phyloP scores from a whole-genome alignment of 2,797 vertebrate species.

The Odontamblyopus rebecca region DNA sequence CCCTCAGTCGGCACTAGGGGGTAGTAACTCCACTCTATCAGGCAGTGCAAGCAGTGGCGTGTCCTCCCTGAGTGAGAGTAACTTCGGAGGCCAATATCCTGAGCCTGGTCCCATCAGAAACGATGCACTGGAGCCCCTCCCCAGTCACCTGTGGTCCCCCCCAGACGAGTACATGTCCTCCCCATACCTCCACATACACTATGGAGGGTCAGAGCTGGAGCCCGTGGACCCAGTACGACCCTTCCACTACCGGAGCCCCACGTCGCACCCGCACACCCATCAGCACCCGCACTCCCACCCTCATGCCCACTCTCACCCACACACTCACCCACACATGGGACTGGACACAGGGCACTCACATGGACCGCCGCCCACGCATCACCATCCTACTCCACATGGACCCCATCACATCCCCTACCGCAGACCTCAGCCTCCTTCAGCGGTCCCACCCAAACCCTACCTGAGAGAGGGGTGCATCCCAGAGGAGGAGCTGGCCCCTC shows the following conservation, averaged over 20 bases:
- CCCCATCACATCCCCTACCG: constrained; percentile 84
- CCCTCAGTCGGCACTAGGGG: constrained; percentile 95
- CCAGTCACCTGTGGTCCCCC: constrained; percentile 94
- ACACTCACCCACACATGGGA: constrained; percentile 67
- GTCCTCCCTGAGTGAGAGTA: constrained; percentile 96
- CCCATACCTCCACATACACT: constrained; percentile 94
- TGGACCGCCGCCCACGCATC: constrained; percentile 54
- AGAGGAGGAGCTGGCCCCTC: constrained; percentile 85
- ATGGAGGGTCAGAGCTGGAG: constrained; percentile 92
- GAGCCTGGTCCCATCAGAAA: constrained; percentile 90
- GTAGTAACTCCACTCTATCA: constrained; percentile 97
- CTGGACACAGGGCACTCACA: constrained; percentile 78
- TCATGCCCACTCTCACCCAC: constrained; percentile 59
- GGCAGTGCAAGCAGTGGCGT: constrained; percentile 98
- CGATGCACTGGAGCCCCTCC: constrained; percentile 87
- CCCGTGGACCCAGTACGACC: constrained; percentile 84
- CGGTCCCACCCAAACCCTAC: constrained; percentile 93
- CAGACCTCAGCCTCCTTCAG: constrained; percentile 87
- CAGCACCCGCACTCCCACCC: constrained; percentile 58
- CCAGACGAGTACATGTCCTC: constrained; percentile 90
- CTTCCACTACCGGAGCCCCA: constrained; percentile 76
- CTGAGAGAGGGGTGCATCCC: constrained; percentile 88
- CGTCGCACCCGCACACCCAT: constrained; percentile 85
- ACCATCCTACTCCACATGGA: constrained; percentile 61
- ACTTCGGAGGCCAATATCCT: constrained; percentile 93